Base-by-base conservation (phyloP, 1,140 invertebrate species). In the Wasmannia auropunctata region DNA sequence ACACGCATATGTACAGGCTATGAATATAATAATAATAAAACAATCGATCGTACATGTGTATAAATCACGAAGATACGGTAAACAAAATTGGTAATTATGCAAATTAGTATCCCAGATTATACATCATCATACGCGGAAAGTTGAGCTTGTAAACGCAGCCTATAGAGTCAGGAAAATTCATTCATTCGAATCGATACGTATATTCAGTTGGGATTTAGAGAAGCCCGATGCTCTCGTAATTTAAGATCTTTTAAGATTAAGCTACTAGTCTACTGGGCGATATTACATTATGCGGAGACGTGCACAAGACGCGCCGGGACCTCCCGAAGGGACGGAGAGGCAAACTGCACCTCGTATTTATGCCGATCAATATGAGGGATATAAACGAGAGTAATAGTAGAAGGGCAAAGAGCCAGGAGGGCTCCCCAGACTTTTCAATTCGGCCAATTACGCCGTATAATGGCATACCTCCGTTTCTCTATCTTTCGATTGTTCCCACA, bases 311-410 rank as follows among this genome's bases (percentile, higher is more conserved):
- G 74, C 25, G 25, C 28, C 60, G 60, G 37, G 40, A 46, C 43
- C 62, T 80, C 76, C 43, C 60, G 76, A 69, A 80, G 76, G 43
- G 76, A 46, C 58, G 75, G n/a, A n/a, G n/a, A n/a, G 62, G 43
- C 62, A 67, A 16, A 51, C 76, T 79, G 37, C 76, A 80, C 62
- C 16, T 72, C 72, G 76, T 77, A 88, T 88, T 75, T 77, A 86
- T 89, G 86, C 72, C 92, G 91, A 92, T 93, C 91, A 88, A 92
- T 92, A 93, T 79, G 72, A 88, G 79, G 87, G 76, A 88, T 91
- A 88, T 91, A 91, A 90, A 90, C 86, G 76, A 72, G 84, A 86
- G 84, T 43, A 79, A 56, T 16, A 25, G 54, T 28, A 69, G 74
- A 86, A 90, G 87, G 79, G 81, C 85, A 91, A 79, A 88, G 86